Evolutionary conservation across 2,113 vertebrate species (phyloP).

Genomic region (Actenoides lindsayi): DNA sequence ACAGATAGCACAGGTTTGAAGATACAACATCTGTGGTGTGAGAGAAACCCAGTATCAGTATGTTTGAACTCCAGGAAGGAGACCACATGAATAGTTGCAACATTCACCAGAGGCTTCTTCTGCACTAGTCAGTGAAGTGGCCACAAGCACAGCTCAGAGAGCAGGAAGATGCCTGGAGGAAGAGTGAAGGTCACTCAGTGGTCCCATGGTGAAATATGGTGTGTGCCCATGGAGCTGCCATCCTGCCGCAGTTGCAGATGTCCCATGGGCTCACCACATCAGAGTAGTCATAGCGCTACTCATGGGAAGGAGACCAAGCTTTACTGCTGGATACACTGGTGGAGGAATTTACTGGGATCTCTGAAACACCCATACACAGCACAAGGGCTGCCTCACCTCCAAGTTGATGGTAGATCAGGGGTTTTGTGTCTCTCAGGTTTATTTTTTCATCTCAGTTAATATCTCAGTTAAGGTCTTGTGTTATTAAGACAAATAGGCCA

Average conservation of each 20-base stretch:
- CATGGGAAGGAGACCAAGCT: neutral
- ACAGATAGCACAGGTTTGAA: neutral
- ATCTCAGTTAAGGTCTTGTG: neutral
- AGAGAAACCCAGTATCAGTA: neutral
- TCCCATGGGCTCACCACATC: neutral
- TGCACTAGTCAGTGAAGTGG: neutral
- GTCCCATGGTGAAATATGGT: neutral
- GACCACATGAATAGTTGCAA: rapidly evolving
- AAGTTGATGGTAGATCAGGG: neutral
- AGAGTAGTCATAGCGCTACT: neutral
- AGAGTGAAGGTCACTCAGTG: neutral
- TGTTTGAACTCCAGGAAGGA: neutral
- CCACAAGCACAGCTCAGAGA: neutral
- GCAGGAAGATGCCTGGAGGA: neutral
- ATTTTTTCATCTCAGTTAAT: neutral
- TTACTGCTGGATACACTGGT: neutral
- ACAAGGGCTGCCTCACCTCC: neutral
- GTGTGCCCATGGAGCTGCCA: neutral
- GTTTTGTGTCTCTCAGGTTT: neutral
- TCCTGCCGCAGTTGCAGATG: neutral
- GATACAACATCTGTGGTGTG: neutral
- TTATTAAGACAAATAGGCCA: neutral
- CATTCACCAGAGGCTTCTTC: neutral
- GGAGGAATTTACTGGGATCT: neutral
- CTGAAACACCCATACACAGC: neutral